phyloP scores from a whole-genome alignment of 2,797 vertebrate genomes.

The Platalea minor region DNA sequence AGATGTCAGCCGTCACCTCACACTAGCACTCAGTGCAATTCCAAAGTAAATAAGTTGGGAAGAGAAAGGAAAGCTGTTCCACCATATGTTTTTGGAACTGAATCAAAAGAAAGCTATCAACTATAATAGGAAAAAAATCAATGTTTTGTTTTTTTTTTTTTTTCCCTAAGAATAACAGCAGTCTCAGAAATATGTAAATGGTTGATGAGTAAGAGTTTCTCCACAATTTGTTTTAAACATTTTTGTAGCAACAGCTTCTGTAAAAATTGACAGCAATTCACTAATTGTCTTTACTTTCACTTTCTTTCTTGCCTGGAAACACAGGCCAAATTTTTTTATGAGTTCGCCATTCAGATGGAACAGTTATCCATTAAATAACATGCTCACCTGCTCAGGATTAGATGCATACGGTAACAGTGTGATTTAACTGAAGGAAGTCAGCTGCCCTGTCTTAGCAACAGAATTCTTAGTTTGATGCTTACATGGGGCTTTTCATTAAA shows the following conservation, averaged over 20 bases:
- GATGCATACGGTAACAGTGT: background rate
- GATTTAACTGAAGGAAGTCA: slow-evolving; percentile 15
- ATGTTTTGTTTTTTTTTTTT: rapidly evolving
- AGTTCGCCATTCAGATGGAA: background rate
- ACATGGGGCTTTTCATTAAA: slow-evolving; percentile 38
- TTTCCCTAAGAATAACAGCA: background rate
- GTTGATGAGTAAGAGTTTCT: background rate
- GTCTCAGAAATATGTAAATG: background rate
- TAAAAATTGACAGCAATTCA: background rate
- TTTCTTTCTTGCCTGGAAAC: background rate
- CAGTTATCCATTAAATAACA: background rate
- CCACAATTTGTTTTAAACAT: background rate
- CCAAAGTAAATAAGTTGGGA: background rate
- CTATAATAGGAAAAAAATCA: background rate
- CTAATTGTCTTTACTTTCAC: background rate
- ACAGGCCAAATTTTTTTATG: background rate
- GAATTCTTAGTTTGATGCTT: slow-evolving; percentile 42
- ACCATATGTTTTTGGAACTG: background rate
- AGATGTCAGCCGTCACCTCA: background rate
- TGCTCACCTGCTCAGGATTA: slow-evolving; percentile 1
- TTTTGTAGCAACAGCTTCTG: background rate
- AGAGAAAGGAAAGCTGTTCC: background rate
- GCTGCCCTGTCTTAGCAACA: slow-evolving; percentile 23
- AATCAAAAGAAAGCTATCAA: background rate
- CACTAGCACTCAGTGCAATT: background rate